Conservation (phyloP, 2,888 invertebrate genomes). For the Spodoptera littoralis region DNA sequence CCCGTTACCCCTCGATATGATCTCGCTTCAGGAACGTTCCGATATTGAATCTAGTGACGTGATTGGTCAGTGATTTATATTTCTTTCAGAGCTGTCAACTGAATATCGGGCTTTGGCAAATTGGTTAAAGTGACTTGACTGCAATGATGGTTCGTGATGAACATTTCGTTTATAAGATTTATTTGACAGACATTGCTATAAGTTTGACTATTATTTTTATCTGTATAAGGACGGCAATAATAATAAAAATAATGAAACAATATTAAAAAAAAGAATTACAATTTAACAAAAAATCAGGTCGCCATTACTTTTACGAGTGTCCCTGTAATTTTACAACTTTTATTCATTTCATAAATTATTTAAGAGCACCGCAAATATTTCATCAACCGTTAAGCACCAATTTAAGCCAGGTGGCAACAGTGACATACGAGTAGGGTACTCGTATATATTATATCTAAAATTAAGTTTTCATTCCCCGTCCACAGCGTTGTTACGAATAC, state of each 20-base stretch:
- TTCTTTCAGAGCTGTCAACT: conserved; percentile 22
- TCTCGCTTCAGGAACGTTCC: conserved; percentile 31
- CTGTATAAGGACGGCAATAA: too few relatives aligned
- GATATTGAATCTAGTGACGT: conserved; percentile 33
- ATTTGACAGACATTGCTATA: not conserved
- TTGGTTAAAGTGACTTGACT: conserved; percentile 28
- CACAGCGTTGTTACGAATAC: conserved; percentile 33
- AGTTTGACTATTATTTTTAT: too few relatives aligned
- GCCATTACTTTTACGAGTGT: too few relatives aligned
- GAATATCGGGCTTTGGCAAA: conserved; percentile 11
- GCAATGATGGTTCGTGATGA: conserved; percentile 18
- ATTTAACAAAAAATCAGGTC: too few relatives aligned
- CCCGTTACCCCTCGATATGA: too few relatives aligned
- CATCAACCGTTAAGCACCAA: not conserved
- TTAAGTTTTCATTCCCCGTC: conserved; percentile 39
- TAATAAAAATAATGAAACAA: too few relatives aligned
- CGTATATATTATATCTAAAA: conserved; percentile 12
- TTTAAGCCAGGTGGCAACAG: conserved; percentile 29
- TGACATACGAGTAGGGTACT: conserved; percentile 17
- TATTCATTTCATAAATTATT: not conserved
- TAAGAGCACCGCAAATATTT: not conserved
- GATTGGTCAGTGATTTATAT: conserved; percentile 48
- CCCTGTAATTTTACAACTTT: not conserved
- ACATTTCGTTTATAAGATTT: not conserved
- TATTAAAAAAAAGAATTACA: too few relatives aligned